Conservation (phyloP, 2,797 vertebrate species). For the Enteromius fasciolatus region DNA sequence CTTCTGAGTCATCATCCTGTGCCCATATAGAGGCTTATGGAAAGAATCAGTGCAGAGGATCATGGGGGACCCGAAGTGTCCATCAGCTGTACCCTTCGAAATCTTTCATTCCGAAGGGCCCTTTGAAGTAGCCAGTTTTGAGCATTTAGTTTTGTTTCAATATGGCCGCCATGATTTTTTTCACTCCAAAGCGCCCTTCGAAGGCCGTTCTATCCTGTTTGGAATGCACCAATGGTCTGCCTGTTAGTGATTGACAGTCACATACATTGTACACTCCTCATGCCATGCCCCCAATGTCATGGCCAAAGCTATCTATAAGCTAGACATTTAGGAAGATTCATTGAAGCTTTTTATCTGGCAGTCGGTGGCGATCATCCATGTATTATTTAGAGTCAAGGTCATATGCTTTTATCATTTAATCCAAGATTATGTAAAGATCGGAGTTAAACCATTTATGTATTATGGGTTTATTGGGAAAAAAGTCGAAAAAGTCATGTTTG, state of each 20-base stretch:
- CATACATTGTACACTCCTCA: slow-evolving; percentile 11
- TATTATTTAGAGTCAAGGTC: slow-evolving; percentile 37
- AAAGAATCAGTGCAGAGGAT: no score
- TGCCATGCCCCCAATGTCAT: slow-evolving; percentile 39
- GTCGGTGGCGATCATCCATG: slow-evolving; percentile 4
- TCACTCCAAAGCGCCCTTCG: no score
- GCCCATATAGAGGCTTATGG: no score
- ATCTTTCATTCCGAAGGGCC: no score
- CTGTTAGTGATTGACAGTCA: slow-evolving; percentile 24
- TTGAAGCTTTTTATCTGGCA: slow-evolving; percentile 39
- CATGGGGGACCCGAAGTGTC: no score
- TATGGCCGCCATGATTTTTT: no score
- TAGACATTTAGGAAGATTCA: slow-evolving; percentile 45
- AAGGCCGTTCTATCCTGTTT: no score
- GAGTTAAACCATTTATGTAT: background rate
- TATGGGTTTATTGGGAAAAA: background rate
- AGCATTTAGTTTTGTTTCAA: no score
- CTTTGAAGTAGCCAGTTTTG: no score
- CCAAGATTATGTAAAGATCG: slow-evolving; percentile 18
- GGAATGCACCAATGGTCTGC: background rate
- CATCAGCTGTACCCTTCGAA: no score
- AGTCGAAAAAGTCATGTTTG: no score
- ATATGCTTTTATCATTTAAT: slow-evolving; percentile 19
- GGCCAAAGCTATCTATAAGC: slow-evolving; percentile 44
- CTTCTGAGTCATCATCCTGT: no score